phyloP scores from a whole-genome alignment of 2,888 invertebrate genomes.

The Ypsolopha scabrella region DNA sequence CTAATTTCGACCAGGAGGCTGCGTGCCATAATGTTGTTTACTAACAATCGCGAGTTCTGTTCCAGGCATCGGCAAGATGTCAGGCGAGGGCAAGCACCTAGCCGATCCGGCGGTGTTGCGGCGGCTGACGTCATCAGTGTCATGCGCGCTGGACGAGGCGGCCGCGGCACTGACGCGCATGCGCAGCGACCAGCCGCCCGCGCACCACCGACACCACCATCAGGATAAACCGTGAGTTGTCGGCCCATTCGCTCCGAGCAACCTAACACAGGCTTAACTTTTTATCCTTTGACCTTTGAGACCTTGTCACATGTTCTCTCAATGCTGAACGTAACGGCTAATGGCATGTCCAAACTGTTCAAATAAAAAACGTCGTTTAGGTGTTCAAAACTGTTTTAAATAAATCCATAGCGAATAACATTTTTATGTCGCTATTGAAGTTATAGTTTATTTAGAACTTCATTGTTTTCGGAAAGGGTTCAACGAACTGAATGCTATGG shows the following conservation, averaged over 20 bases:
- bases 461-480: no score
- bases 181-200: constrained; percentile 89
- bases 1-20: no score
- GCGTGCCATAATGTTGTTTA: no score
- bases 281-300: background rate
- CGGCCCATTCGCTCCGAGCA: background rate
- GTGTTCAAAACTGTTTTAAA: no score
- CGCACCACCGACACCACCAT: constrained; percentile 56
- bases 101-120: constrained; percentile 91
- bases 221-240: constrained; percentile 54
- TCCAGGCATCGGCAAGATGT: constrained; percentile 84
- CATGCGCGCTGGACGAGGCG: constrained; percentile 96
- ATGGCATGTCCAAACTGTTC: no score
- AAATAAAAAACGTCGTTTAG: no score
- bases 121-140: constrained; percentile 88
- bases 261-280: background rate
- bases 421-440: no score
- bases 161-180: constrained; percentile 96
- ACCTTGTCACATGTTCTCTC: no score
- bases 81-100: constrained; percentile 85
- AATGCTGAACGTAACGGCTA: no score
- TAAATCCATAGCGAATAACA: no score
- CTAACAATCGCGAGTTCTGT: background rate
- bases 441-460: no score
- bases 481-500: no score